Evolutionary conservation across 2,888 invertebrate genomes (phyloP).

Genomic region (Griposia aprilina): DNA sequence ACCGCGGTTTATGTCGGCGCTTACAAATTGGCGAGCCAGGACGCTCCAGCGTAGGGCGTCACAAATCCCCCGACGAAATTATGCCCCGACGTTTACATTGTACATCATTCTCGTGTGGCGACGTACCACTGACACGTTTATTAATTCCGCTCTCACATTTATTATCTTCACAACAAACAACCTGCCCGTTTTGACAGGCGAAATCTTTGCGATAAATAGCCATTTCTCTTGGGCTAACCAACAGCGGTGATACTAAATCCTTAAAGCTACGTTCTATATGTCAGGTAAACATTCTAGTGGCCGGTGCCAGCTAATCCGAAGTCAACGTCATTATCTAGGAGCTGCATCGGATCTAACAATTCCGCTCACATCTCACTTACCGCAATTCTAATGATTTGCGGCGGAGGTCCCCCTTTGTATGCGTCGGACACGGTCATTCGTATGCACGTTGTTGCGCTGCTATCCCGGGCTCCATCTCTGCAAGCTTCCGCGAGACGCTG

Average conservation of each 20-base stretch:
- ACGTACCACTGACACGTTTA: conserved; percentile 76
- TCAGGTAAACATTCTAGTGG: conserved; percentile 73
- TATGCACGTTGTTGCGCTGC: conserved; percentile 80
- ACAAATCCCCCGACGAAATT: conserved; percentile 79
- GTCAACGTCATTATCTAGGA: conserved; percentile 82
- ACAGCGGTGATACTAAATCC: conserved; percentile 65
- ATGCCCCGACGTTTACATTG: conserved; percentile 79
- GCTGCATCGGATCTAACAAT: conserved; percentile 82
- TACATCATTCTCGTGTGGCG: conserved; percentile 76
- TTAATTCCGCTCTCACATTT: conserved; percentile 68
- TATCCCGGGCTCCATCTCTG: conserved; percentile 81
- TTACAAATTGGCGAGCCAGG: conserved; percentile 88
- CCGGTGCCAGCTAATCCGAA: conserved; percentile 81
- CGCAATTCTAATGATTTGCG: conserved; percentile 89
- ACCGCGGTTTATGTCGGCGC: conserved; percentile 85
- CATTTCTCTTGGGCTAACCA: conserved; percentile 19
- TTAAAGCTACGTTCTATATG: conserved; percentile 59
- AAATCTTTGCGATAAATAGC: conserved; percentile 52
- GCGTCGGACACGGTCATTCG: conserved; percentile 79
- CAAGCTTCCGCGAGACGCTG: conserved; percentile 85
- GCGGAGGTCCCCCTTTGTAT: conserved; percentile 87
- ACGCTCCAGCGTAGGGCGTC: conserved; percentile 77
- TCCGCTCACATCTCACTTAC: conserved; percentile 88
- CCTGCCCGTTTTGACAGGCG: conserved; percentile 51
- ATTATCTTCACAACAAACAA: conserved; percentile 64